Conservation (phyloP, 2,113 vertebrate genomes). For the Sinosuthora webbiana region DNA sequence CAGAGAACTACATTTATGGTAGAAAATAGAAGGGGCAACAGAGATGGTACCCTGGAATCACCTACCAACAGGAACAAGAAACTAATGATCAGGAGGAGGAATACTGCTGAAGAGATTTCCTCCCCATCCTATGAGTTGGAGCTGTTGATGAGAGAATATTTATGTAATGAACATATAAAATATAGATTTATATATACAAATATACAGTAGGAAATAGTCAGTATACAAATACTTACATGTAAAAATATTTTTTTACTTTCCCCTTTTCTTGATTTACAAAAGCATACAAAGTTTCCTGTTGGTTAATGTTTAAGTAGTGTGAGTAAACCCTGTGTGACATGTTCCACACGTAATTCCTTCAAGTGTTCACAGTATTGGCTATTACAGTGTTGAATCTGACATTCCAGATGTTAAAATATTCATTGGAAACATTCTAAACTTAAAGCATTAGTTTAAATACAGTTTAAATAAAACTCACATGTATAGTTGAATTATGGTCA, state of each 20-base stretch:
- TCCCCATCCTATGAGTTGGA: conserved; percentile 16
- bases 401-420: conserved; percentile 52
- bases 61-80: conserved; percentile 2
- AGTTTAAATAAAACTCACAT: conserved; percentile 46
- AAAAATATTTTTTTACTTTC: conserved; percentile 77
- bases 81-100: background rate
- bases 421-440: conserved; percentile 29
- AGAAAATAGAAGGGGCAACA: background rate
- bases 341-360: conserved; percentile 46
- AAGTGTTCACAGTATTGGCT: conserved; percentile 76
- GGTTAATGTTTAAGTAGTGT: conserved; percentile 60
- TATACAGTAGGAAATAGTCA: conserved; percentile 74
- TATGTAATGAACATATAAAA: conserved; percentile 62
- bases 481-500: conserved; percentile 16
- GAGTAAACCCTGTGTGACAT: conserved; percentile 63
- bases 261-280: conserved; percentile 69
- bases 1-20: background rate
- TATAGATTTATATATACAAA: conserved; percentile 76
- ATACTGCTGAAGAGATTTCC: conserved; percentile 17
- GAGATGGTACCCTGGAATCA: background rate
- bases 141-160: conserved; percentile 26
- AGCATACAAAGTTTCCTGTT: conserved; percentile 61
- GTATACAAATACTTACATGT: conserved; percentile 76
- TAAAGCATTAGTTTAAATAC: conserved; percentile 56
- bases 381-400: conserved; percentile 71